These are phyloP conservation scores for Melanchra persicariae DNA, from an alignment of 2,888 invertebrate species.

Conservation along the genomic window DNA sequence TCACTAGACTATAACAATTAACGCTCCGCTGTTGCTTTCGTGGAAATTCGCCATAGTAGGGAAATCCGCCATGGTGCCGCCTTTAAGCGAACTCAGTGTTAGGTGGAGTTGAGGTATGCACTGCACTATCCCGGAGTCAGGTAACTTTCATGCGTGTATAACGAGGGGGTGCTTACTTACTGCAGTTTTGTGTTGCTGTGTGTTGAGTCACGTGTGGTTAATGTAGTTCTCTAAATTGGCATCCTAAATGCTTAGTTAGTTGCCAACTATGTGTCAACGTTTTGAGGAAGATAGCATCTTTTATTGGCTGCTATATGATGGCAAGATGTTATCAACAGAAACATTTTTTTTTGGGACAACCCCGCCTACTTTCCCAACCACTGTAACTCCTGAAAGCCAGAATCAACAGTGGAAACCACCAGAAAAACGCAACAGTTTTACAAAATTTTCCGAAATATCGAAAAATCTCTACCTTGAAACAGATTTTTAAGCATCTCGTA, in stretches of 20 bases:
- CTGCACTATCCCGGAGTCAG: background rate
- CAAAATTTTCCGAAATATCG: no score
- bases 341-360: no score
- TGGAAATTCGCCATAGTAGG: conserved; percentile 40
- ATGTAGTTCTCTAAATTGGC: background rate
- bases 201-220: background rate
- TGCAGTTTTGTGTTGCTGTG: background rate
- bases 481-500: no score
- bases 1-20: conserved; percentile 88
- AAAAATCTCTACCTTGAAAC: no score
- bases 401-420: no score
- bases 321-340: background rate
- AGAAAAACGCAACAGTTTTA: no score
- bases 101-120: conserved; percentile 29
- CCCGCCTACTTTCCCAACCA: no score
- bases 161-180: background rate
- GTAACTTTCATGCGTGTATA: conserved; percentile 23
- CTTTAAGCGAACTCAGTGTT: conserved; percentile 32
- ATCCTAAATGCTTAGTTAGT: no score
- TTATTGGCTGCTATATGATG: no score
- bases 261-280: background rate
- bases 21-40: conserved; percentile 76
- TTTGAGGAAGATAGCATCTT: background rate
- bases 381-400: no score
- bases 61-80: conserved; percentile 42